Evolutionary conservation across 2,113 vertebrate genomes (phyloP), one percentile per base, ranked within the genome.

Genomic region (Hemibates koningsi): DNA sequence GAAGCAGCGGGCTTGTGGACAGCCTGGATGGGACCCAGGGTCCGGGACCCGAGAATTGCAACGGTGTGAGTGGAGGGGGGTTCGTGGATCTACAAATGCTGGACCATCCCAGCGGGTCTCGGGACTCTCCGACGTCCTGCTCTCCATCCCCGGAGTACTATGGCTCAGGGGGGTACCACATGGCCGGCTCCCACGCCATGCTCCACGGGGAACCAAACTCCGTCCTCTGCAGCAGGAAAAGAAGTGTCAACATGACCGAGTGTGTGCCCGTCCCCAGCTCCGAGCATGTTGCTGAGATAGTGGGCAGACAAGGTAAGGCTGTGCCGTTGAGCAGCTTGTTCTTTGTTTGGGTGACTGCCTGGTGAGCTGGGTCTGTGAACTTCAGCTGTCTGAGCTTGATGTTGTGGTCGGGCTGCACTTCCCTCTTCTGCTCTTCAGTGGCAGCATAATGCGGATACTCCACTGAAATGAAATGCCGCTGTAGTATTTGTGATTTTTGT

Each of bases 171-270:
- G 96, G 96, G 41, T 97, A 97, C 95, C 96, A 96, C 96, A 95
- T 97, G 95, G 90, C 94, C 82, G 93, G 92, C 57, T 95, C 97
- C 24, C 96, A 97, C 87, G 57, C 96, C 90, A 95, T 97, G 85
- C 94, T 98, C 48, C 95, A 95, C 90, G 96, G 96, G 41, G 98
- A 98, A 91, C 96, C 96, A 94, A 95, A 96, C 95, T 96, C 95
- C 57, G 94, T 96, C 89, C 96, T 97, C 78, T 97, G 97, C 82
- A 96, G 94, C 96, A 97, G 97, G 87, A 97, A 97, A 89, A 97
- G 97, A 92, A 97, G 97, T 84, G 96, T 97, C 90, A 98, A 98
- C 95, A 98, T 97, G 97, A 98, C 97, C 3, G 97, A 98, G 66
- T 97, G 97, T 63, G 97, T 98, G 13, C 96, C 97, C 1, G 97